phyloP scores from a whole-genome alignment of 2,888 invertebrate species.

The Bhutanitis thaidina region DNA sequence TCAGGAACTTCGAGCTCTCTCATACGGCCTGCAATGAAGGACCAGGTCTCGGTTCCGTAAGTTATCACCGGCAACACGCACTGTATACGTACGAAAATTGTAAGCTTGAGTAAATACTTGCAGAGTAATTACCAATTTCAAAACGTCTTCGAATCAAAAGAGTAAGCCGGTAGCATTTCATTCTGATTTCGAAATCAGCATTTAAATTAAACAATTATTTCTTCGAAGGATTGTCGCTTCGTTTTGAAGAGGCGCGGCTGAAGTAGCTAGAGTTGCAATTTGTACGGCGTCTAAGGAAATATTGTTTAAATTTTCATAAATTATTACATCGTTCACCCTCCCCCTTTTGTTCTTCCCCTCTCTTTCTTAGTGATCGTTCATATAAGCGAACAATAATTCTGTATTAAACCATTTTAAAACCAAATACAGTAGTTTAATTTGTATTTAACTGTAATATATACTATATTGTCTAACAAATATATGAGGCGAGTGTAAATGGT shows the following conservation, averaged over 20 bases:
- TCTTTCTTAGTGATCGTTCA: background rate
- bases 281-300: conserved; percentile 27
- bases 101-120: background rate
- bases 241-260: conserved; percentile 13
- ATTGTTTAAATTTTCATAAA: conserved; percentile 54
- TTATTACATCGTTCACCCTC: conserved; percentile 28
- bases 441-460: too few species aligned
- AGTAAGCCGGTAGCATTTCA: background rate
- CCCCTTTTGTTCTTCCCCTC: background rate
- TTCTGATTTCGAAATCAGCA: conserved; percentile 8
- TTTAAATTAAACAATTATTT: conserved; percentile 19
- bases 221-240: conserved; percentile 9
- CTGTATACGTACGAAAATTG: too few species aligned
- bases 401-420: too few species aligned
- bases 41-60: too few species aligned
- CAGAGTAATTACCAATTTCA: background rate
- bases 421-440: too few species aligned
- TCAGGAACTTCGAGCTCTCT: too few species aligned
- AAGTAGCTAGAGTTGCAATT: conserved; percentile 16
- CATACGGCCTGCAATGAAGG: too few species aligned
- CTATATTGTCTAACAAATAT: too few species aligned
- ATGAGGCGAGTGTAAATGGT: too few species aligned
- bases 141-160: conserved; percentile 1
- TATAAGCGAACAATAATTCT: too few species aligned
- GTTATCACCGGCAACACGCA: too few species aligned